Evolutionary conservation across 2,888 invertebrate species (phyloP).

Genomic region (Eilema sororculum): DNA sequence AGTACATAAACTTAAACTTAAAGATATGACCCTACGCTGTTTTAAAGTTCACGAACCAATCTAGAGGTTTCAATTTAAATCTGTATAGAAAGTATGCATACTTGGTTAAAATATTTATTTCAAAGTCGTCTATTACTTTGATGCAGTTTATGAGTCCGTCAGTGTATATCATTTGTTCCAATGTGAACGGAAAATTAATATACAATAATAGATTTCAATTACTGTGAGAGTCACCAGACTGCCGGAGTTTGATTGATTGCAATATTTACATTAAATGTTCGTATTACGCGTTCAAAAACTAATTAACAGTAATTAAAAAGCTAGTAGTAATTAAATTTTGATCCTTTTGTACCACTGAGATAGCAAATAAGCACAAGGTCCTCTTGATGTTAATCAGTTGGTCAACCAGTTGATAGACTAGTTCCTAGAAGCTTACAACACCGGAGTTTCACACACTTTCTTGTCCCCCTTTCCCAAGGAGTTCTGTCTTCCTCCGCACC

Average conservation of each 20-base stretch:
- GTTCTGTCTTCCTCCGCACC: background rate
- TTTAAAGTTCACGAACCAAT: no score
- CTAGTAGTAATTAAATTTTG: background rate
- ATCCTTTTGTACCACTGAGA: background rate
- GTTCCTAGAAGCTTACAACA: background rate
- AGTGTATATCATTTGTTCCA: background rate
- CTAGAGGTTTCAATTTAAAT: no score
- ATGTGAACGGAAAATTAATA: background rate
- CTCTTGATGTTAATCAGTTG: background rate
- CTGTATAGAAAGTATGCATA: no score
- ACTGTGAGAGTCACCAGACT: background rate
- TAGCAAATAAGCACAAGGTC: background rate
- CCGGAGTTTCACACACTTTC: background rate
- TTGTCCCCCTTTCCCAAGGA: background rate
- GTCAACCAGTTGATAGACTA: background rate
- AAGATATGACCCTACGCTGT: no score
- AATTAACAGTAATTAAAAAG: background rate
- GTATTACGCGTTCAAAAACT: no score
- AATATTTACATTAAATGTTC: slow-evolving; percentile 1
- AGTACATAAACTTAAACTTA: no score
- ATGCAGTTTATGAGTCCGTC: no score
- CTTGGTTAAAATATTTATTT: no score
- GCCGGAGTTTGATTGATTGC: background rate
- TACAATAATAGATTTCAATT: background rate
- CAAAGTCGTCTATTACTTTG: no score